Evolutionary conservation across 2,113 vertebrate species (phyloP).

Genomic region (Platichthys flesus): DNA sequence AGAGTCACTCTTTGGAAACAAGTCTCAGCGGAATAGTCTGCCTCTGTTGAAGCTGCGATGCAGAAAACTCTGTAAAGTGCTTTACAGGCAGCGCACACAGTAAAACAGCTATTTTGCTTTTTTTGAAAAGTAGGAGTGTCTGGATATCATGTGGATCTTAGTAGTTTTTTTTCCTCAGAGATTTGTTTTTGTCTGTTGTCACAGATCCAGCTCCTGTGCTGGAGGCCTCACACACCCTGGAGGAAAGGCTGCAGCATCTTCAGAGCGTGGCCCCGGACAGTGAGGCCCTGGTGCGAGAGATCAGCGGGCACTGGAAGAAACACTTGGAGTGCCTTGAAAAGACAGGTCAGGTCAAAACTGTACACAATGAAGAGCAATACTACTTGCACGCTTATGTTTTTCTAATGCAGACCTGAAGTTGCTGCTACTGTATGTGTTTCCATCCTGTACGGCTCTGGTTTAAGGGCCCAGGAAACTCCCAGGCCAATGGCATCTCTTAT

Average conservation of each 20-base stretch:
- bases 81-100: conserved; percentile 52
- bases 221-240: conserved; percentile 88
- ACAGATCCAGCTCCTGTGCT: conserved; percentile 90
- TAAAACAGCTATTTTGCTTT: conserved; percentile 66
- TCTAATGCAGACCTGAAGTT: not conserved
- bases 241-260: conserved; percentile 89
- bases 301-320: conserved; percentile 87
- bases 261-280: conserved; percentile 84
- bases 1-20: conserved; percentile 75
- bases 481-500: no score
- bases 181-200: conserved; percentile 51
- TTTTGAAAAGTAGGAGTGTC: conserved; percentile 50
- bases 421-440: not conserved
- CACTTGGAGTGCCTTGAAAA: conserved; percentile 83
- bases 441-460: no score
- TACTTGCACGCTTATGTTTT: not conserved
- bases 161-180: conserved; percentile 36
- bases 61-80: conserved; percentile 66
- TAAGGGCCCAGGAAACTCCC: no score
- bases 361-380: not conserved
- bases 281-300: conserved; percentile 81
- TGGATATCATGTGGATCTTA: conserved; percentile 39
- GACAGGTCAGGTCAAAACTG: conserved; percentile 82
- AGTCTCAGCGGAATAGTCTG: conserved; percentile 71
- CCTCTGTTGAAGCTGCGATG: conserved; percentile 58